These are phyloP conservation scores for Tholera decimalis DNA, from an alignment of 2,888 invertebrate species.

Conservation along the genomic window DNA sequence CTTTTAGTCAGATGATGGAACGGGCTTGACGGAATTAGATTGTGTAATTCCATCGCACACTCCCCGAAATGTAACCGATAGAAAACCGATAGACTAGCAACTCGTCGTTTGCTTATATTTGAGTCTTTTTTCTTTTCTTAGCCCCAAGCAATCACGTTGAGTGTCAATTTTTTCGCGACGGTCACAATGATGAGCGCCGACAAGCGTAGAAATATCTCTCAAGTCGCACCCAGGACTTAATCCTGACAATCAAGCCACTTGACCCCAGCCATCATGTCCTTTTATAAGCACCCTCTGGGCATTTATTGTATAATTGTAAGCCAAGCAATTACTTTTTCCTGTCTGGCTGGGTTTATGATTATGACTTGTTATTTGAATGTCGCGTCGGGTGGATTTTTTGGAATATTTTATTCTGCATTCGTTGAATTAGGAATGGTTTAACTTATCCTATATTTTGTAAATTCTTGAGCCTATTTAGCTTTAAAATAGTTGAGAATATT, in stretches of 20 bases:
- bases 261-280: conserved; percentile 54
- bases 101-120: too few species aligned
- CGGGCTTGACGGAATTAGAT: too few species aligned
- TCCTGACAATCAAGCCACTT: conserved; percentile 63
- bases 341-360: conserved; percentile 37
- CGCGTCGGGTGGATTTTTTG: not conserved
- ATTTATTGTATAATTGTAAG: conserved; percentile 57
- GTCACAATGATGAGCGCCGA: conserved; percentile 32
- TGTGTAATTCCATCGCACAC: too few species aligned
- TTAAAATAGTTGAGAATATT: too few species aligned
- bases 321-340: conserved; percentile 59
- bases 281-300: conserved; percentile 47
- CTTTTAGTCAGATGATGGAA: too few species aligned
- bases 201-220: conserved; percentile 51
- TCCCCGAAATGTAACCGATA: too few species aligned
- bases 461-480: not conserved
- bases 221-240: conserved; percentile 55
- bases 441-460: not conserved
- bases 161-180: conserved; percentile 37
- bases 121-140: not conserved
- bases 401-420: conserved; percentile 13
- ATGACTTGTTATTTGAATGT: conserved; percentile 40
- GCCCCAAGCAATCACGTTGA: conserved; percentile 31
- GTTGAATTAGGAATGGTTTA: not conserved
- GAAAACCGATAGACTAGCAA: too few species aligned